Evolutionary conservation across 2,888 invertebrate genomes (phyloP).

Genomic region (Synergus japonicus): DNA sequence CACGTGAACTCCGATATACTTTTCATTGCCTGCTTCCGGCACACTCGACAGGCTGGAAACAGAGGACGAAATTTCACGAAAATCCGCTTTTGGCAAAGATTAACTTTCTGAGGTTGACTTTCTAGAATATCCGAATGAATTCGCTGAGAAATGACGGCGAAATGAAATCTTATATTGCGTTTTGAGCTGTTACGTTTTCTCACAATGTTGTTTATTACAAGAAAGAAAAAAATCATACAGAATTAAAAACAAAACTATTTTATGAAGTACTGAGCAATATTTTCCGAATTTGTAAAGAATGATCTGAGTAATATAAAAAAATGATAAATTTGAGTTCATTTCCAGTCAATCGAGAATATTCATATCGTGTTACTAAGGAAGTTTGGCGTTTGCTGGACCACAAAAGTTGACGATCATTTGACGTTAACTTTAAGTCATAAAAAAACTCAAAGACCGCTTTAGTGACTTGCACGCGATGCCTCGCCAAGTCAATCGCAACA

Average conservation of each 20-base stretch:
- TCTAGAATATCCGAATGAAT: conserved; percentile 6
- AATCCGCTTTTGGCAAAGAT: conserved; percentile 24
- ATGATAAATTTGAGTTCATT: background rate
- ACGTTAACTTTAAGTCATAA: conserved; percentile 33
- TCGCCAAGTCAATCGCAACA: conserved; percentile 37
- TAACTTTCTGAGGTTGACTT: conserved; percentile 21
- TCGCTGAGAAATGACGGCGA: background rate
- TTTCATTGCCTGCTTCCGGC: conserved; percentile 28
- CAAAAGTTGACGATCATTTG: conserved; percentile 41
- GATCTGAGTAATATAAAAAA: background rate
- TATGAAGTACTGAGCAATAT: background rate
- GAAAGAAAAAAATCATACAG: too few relatives aligned
- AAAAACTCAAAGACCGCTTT: conserved; percentile 40
- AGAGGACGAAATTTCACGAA: conserved; percentile 26
- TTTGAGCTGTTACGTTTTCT: background rate
- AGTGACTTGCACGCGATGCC: conserved; percentile 45
- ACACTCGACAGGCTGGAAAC: conserved; percentile 27
- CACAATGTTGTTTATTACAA: background rate
- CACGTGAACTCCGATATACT: conserved; percentile 28
- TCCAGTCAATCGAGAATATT: conserved; percentile 17
- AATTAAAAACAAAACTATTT: background rate
- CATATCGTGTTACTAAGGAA: conserved; percentile 20
- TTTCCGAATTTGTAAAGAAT: background rate
- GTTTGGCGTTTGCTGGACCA: conserved; percentile 35
- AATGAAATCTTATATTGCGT: background rate